These are phyloP conservation scores for Orchestia grillus DNA, from an alignment of 1,140 invertebrate species.

Conservation along the genomic window DNA sequence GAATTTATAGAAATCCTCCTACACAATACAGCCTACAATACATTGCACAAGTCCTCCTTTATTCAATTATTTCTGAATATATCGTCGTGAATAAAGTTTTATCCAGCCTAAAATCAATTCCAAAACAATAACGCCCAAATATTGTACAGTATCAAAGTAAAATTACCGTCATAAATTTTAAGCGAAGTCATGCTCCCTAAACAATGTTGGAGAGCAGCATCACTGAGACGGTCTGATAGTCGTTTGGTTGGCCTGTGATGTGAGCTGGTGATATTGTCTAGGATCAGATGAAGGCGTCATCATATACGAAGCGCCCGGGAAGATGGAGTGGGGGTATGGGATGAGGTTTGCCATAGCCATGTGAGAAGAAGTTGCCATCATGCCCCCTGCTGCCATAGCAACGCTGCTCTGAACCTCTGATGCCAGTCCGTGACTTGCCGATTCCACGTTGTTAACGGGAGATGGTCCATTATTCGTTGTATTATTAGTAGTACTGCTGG, in stretches of 20 bases:
- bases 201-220: background rate
- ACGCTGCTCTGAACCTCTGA: slow-evolving; percentile 48
- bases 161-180: background rate
- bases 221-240: slow-evolving; percentile 41
- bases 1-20: background rate
- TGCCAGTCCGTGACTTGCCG: background rate
- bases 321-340: slow-evolving; percentile 67
- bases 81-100: background rate
- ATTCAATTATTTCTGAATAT: background rate
- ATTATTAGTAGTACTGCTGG: slow-evolving; percentile 13
- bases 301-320: slow-evolving; percentile 67
- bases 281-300: slow-evolving; percentile 67
- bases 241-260: slow-evolving; percentile 61
- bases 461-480: background rate
- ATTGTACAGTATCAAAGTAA: background rate
- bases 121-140: background rate
- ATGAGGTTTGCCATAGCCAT: slow-evolving; percentile 68
- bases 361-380: slow-evolving; percentile 65
- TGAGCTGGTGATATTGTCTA: slow-evolving; percentile 66
- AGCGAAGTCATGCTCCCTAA: background rate
- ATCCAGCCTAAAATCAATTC: background rate
- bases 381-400: slow-evolving; percentile 58
- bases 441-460: slow-evolving; percentile 27
- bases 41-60: background rate
- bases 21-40: background rate